Evolutionary conservation across 2,113 vertebrate genomes (phyloP).

Genomic region (Stercorarius parasiticus): DNA sequence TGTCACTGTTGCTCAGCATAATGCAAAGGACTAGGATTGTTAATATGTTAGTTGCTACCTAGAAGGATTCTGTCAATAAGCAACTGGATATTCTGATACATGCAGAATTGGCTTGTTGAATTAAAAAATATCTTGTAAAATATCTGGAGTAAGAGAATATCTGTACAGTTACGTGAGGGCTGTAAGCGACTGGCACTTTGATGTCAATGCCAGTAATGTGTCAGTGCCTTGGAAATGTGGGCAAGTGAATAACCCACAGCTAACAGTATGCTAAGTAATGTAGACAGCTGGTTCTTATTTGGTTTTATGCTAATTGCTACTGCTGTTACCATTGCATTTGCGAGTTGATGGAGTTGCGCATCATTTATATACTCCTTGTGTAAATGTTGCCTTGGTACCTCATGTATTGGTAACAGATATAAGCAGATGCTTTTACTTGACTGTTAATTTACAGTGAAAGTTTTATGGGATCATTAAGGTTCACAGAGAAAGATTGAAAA

Average conservation of each 20-base stretch:
- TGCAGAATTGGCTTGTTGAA: not conserved
- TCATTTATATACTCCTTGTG: not conserved
- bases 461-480: not conserved
- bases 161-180: not conserved
- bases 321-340: not conserved
- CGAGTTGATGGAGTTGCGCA: not conserved
- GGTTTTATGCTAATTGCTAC: not conserved
- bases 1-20: not conserved
- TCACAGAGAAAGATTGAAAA: not conserved
- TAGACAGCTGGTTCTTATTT: constrained; percentile 24
- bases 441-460: not conserved
- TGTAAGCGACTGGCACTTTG: not conserved
- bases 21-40: not conserved
- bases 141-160: not conserved
- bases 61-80: not conserved
- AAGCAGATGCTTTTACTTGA: not conserved
- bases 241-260: not conserved
- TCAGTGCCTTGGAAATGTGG: not conserved
- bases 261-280: not conserved
- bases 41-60: not conserved
- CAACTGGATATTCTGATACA: not conserved
- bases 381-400: not conserved
- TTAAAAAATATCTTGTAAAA: not conserved
- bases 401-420: not conserved
- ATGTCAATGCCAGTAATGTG: not conserved